Evolutionary conservation across 2,113 vertebrate species (phyloP), one percentile per base, ranked within the genome.

Genomic region (Callospermophilus lateralis): DNA sequence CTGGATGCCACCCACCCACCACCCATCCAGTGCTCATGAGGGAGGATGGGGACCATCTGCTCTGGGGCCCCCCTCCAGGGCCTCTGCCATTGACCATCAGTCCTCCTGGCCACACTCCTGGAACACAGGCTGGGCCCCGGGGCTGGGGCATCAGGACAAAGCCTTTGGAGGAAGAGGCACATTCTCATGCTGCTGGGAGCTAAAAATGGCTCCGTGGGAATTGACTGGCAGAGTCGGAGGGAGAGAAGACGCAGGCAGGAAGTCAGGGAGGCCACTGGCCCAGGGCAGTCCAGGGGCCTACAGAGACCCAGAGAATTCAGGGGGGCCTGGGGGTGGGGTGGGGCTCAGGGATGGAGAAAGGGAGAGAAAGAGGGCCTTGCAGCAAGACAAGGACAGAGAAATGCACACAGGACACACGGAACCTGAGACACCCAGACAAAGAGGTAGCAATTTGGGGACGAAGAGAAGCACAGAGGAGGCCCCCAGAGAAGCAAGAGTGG

Each of bases 171-270:
- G 92, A 96, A 8, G 96, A 85, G 77, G 96, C 95, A 65, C 16
- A 32, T 90, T 72, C 97, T 84, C 1, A 12, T 55, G 95, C 87
- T 87, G n/a, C 95, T 96, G 28, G 34, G 93, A 98, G 97, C 98
- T 98, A 98, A 98, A 98, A 98, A 97, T 84, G 97, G 96, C 98
- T 98, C 97, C 2, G 1, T 84, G 98, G 97, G 98, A 98, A 98
- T 97, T 28, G 37, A 78, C 95, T 88, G 97, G 96, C 97, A 96
- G 96, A 61, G 92, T 4, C 65, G 51, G 34, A 65, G 34, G 70
- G 34, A 24, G 73, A 10, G 39, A 51, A 34, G 32, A 24, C 42
- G 67, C 4, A 8, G n/a, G 68, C 17, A 48, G 51, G 65, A 34
- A 48, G 79, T 63, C 51, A 95, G 90, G 65, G 81, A 22, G 9